Percentiles rank a stretch among this genome's conserved stretches.
phyloP scores from a whole-genome alignment of 2,113 vertebrate genomes.

The Amazona vittata region DNA sequence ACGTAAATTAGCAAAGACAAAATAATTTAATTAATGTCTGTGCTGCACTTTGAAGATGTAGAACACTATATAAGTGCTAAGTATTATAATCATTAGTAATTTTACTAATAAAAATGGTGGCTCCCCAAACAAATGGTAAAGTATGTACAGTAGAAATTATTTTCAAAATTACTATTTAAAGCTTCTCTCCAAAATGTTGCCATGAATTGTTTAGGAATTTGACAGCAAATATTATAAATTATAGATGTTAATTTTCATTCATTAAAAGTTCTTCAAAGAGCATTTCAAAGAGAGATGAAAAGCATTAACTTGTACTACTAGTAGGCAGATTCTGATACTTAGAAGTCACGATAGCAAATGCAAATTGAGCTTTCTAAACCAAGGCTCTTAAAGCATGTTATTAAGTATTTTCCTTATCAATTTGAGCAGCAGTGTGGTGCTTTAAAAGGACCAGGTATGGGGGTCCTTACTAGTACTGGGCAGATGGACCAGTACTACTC shows the following conservation, averaged over 20 bases:
- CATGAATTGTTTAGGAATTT: conserved; percentile 72
- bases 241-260: conserved; percentile 73
- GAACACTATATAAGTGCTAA: conserved; percentile 50
- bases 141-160: conserved; percentile 17
- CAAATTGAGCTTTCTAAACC: conserved; percentile 71
- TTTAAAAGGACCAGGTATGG: conserved; percentile 82
- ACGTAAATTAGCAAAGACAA: conserved; percentile 68
- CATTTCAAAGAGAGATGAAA: conserved; percentile 73
- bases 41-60: conserved; percentile 70
- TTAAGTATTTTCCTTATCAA: conserved; percentile 73
- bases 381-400: conserved; percentile 69
- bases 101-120: conserved; percentile 38
- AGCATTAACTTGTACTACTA: conserved; percentile 70
- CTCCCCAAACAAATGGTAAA: conserved; percentile 48
- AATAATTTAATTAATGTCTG: conserved; percentile 69
- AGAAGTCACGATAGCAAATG: conserved; percentile 77
- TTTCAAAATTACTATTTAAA: conserved; percentile 64
- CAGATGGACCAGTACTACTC: conserved; percentile 86
- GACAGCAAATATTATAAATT: conserved; percentile 69
- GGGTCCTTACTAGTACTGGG: conserved; percentile 81
- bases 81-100: conserved; percentile 71
- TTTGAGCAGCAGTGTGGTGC: conserved; percentile 69
- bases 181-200: conserved; percentile 58
- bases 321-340: conserved; percentile 67
- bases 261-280: conserved; percentile 75